phyloP scores from a whole-genome alignment of 2,113 vertebrate genomes.

The Istiophorus platypterus region DNA sequence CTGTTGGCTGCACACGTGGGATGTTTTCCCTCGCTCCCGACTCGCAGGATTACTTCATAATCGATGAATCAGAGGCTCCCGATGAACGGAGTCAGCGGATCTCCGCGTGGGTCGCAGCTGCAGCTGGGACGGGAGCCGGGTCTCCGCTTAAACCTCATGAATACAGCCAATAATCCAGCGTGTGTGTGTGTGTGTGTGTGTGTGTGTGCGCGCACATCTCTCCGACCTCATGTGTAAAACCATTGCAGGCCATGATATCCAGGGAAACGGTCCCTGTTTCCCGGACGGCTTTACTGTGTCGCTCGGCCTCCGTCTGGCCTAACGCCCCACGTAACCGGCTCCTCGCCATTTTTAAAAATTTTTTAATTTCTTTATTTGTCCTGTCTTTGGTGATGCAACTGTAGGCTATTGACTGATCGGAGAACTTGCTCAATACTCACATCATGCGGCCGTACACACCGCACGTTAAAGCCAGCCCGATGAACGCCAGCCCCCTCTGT shows the following conservation, averaged over 20 bases:
- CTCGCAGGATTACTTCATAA: constrained; percentile 37
- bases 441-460: constrained; percentile 1
- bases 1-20: constrained; percentile 9
- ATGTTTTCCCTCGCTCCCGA: constrained; percentile 35
- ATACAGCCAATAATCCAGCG: constrained; percentile 49
- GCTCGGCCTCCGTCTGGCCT: constrained; percentile 45
- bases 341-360: not conserved
- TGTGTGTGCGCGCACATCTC: no score
- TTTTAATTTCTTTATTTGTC: not conserved
- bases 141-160: constrained; percentile 66
- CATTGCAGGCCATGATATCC: constrained; percentile 48
- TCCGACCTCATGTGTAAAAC: constrained; percentile 52
- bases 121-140: constrained; percentile 57
- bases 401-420: not conserved
- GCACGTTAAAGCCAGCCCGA: not conserved
- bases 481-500: not conserved
- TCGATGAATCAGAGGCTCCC: constrained; percentile 59
- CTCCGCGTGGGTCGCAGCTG: constrained; percentile 24
- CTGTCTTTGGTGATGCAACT: constrained; percentile 21
- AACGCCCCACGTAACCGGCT: constrained; percentile 47
- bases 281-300: constrained; percentile 36
- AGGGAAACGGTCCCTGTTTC: constrained; percentile 49
- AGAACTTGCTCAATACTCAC: not conserved
- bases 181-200: no score
- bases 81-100: constrained; percentile 27